phyloP scores from a whole-genome alignment of 2,113 vertebrate species.

The Atlantisia rogersi region DNA sequence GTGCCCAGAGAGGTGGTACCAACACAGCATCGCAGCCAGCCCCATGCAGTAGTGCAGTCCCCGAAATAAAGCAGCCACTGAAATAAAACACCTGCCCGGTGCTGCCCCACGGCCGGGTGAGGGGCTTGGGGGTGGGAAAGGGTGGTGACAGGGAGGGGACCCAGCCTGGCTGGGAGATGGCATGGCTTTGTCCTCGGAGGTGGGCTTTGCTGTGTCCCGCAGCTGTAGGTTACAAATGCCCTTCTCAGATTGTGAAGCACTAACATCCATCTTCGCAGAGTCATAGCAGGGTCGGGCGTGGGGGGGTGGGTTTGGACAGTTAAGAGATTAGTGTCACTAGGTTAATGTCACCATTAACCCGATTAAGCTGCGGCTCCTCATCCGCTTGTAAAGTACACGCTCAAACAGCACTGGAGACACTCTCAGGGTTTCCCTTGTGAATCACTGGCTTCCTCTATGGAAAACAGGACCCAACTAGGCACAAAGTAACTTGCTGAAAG shows the following conservation, averaged over 20 bases:
- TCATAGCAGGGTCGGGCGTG: neutral
- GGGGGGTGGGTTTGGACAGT: neutral
- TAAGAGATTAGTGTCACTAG: neutral
- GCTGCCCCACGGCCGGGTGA: neutral
- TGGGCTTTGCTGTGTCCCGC: neutral
- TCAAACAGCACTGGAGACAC: rapidly evolving
- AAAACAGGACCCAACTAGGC: neutral
- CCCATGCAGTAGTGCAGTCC: slow-evolving; percentile 41
- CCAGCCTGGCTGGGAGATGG: neutral
- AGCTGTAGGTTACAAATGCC: neutral
- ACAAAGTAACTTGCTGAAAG: neutral
- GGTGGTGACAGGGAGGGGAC: neutral
- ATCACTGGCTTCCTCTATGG: neutral
- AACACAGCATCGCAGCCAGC: neutral
- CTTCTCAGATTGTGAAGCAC: neutral
- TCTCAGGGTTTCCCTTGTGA: neutral
- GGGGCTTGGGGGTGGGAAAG: neutral
- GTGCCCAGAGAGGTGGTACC: neutral
- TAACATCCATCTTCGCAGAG: neutral
- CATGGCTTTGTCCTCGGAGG: neutral
- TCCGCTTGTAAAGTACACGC: rapidly evolving
- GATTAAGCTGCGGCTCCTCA: neutral
- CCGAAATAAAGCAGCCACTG: neutral
- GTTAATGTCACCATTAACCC: neutral
- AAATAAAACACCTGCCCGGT: neutral